Evolutionary conservation across 2,888 invertebrate species (phyloP).

Genomic region (Leptinotarsa rubiginosa): DNA sequence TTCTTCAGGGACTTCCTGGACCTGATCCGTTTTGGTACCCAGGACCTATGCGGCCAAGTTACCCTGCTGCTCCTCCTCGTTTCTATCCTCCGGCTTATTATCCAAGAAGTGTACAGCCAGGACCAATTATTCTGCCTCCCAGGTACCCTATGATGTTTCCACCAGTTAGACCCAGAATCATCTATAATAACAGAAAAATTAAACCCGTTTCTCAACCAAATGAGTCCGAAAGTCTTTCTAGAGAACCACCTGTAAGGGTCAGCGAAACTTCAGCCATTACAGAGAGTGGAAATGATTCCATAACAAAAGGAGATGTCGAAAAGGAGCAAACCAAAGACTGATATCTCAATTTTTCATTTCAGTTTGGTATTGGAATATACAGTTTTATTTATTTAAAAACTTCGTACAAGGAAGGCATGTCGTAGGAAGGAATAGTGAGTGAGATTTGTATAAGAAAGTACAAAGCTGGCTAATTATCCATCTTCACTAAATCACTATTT

Average conservation of each 20-base stretch:
- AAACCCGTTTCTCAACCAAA: background rate
- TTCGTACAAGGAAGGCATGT: no score
- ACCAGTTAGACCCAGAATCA: background rate
- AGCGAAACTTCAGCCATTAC: background rate
- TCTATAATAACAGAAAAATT: slow-evolving; percentile 11
- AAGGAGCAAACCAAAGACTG: no score
- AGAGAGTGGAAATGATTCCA: no score
- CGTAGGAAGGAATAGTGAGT: no score
- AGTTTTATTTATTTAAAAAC: no score
- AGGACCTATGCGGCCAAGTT: slow-evolving; percentile 18
- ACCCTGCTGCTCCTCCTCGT: slow-evolving; percentile 4
- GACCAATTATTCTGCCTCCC: slow-evolving; percentile 18
- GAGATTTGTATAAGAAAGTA: no score
- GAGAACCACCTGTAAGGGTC: background rate
- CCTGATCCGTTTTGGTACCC: slow-evolving; percentile 21
- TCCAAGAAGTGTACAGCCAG: slow-evolving; percentile 13
- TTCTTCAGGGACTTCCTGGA: slow-evolving; percentile 14
- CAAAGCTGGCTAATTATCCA: no score
- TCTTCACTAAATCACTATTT: no score
- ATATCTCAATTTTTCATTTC: no score
- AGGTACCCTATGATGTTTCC: slow-evolving; percentile 24
- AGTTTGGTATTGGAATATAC: no score
- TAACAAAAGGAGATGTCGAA: no score
- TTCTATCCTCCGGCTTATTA: slow-evolving; percentile 22
- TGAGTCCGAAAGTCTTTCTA: background rate